These are phyloP conservation scores for Chaetorhynchus papuensis DNA, from an alignment of 2,113 vertebrate genomes.

Conservation along the genomic window DNA sequence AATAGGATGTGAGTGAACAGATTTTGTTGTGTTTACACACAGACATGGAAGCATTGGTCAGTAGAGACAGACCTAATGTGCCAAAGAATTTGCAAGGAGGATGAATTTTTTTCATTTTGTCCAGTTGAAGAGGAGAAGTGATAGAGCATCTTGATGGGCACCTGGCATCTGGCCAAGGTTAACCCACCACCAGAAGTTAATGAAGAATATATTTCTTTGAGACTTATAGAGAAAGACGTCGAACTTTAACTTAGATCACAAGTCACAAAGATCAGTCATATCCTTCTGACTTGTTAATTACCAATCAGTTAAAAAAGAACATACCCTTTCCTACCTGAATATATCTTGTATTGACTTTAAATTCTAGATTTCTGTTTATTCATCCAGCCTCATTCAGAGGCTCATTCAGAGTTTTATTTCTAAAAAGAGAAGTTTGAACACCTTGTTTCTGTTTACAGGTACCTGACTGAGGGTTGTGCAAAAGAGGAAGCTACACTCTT, in stretches of 20 bases:
- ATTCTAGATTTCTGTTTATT: not conserved
- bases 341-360: rapidly evolving
- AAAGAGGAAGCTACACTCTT: not conserved
- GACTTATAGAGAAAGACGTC: not conserved
- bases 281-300: not conserved
- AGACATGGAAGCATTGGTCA: not conserved
- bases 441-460: not conserved
- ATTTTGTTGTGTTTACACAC: not conserved
- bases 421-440: not conserved
- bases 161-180: not conserved
- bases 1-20: not conserved
- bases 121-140: not conserved
- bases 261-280: not conserved
- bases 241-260: not conserved
- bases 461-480: not conserved
- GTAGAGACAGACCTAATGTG: not conserved
- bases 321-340: not conserved
- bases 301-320: not conserved
- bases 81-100: not conserved
- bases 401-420: not conserved
- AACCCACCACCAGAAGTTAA: not conserved
- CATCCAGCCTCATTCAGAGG: not conserved
- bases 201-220: not conserved
- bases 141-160: not conserved
- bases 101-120: not conserved